These are phyloP conservation scores for Papilio machaon DNA, from an alignment of 1,140 invertebrate genomes.

Conservation along the genomic window DNA sequence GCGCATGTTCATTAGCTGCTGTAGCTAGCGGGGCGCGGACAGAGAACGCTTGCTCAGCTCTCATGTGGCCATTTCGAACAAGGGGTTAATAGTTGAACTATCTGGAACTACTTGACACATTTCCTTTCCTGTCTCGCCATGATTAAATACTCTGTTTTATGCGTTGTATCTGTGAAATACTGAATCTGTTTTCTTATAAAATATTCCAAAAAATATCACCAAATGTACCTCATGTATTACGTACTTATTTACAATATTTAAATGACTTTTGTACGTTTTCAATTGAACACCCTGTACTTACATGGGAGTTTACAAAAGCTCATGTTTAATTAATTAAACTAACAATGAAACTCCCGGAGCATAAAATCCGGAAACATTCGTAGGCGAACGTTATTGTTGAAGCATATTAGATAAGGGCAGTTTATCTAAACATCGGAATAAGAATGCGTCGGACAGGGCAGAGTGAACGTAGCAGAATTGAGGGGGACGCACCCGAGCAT, in stretches of 20 bases:
- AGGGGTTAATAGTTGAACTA: conserved; percentile 45
- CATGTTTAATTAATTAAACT: conserved; percentile 60
- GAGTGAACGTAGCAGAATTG: conserved; percentile 50
- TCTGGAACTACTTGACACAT: conserved; percentile 55
- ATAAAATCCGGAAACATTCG: conserved; percentile 74
- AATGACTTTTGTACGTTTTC: neutral
- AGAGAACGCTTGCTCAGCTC: conserved; percentile 69
- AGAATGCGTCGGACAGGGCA: conserved; percentile 63
- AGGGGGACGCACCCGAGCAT: conserved; percentile 70
- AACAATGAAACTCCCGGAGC: conserved; percentile 57
- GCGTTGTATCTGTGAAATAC: conserved; percentile 2
- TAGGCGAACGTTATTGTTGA: conserved; percentile 65
- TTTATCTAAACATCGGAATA: conserved; percentile 78
- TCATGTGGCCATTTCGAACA: conserved; percentile 54
- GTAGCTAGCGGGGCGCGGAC: conserved; percentile 49
- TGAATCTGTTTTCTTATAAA: neutral
- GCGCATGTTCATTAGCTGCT: conserved; percentile 76
- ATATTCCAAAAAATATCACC: neutral
- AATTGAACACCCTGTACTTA: conserved; percentile 26
- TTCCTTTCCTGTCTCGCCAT: conserved; percentile 47
- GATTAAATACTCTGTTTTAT: conserved; percentile 12
- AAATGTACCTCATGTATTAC: too few species aligned
- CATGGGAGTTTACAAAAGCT: conserved; percentile 46
- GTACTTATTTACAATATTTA: neutral
- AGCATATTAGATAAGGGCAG: conserved; percentile 59